phyloP scores from a whole-genome alignment of 2,113 vertebrate species.

The Spilogale gracilis region DNA sequence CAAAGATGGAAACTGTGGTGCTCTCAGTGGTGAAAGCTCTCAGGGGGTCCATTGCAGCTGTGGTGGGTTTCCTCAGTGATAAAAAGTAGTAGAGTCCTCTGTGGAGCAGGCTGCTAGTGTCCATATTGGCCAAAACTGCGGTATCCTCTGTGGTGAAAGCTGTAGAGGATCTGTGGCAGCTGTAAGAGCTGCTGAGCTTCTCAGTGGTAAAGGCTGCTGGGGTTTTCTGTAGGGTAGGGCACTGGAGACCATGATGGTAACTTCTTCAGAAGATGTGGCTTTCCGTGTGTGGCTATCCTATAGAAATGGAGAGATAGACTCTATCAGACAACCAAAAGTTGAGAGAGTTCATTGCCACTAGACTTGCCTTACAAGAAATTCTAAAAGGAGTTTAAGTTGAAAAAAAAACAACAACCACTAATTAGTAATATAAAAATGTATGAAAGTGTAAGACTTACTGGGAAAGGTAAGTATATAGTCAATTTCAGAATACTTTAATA shows the following conservation, averaged over 20 bases:
- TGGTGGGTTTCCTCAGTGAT: not conserved
- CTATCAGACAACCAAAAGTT: not conserved
- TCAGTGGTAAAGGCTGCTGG: not conserved
- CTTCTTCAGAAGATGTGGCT: not conserved
- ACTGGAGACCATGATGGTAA: not conserved
- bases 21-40: not conserved
- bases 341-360: not conserved
- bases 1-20: not conserved
- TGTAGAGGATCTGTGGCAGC: too few relatives aligned
- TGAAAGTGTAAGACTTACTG: not conserved
- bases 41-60: not conserved
- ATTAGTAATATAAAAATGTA: not conserved
- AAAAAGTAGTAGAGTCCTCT: not conserved
- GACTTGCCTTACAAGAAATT: not conserved
- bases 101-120: not conserved
- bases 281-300: not conserved
- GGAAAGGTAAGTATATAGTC: not conserved
- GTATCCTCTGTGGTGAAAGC: not conserved
- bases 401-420: not conserved
- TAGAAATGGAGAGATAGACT: not conserved
- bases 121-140: not conserved
- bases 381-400: not conserved
- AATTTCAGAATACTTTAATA: not conserved
- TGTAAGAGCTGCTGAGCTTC: not conserved
- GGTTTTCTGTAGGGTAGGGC: not conserved